Conservation (phyloP, 2,888 invertebrate species). For the Eupithecia subfuscata region DNA sequence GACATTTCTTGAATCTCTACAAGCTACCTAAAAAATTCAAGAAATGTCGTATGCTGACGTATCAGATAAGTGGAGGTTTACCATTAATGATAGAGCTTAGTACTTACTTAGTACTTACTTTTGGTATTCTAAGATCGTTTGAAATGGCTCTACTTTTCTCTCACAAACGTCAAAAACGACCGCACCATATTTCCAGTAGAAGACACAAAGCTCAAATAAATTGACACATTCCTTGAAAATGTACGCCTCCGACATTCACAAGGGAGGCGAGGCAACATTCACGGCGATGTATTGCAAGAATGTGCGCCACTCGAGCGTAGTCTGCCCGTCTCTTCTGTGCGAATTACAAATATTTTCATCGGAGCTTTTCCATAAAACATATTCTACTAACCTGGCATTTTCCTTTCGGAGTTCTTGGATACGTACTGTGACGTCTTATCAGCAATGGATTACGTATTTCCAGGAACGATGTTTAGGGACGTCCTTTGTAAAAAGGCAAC, state of each 20-base stretch:
- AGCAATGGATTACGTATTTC: not conserved
- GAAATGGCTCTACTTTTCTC: not conserved
- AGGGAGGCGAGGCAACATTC: slow-evolving; percentile 4
- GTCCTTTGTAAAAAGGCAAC: not conserved
- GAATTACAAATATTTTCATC: slow-evolving; percentile 30
- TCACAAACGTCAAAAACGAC: not conserved
- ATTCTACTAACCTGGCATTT: not conserved
- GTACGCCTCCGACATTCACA: slow-evolving; percentile 29
- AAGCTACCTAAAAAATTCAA: too few species aligned
- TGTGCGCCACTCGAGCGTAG: slow-evolving; percentile 33
- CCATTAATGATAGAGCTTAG: too few species aligned
- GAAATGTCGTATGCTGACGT: too few species aligned
- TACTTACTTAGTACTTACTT: too few species aligned
- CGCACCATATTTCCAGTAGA: not conserved
- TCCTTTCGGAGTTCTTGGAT: not conserved
- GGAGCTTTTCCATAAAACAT: slow-evolving; percentile 8
- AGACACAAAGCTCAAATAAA: slow-evolving; percentile 10
- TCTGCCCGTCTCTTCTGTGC: slow-evolving; percentile 23
- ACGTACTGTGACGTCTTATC: not conserved
- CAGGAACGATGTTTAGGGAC: not conserved
- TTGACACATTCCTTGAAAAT: slow-evolving; percentile 38
- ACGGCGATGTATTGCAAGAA: slow-evolving; percentile 33
- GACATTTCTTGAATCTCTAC: too few species aligned
- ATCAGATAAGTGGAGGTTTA: too few species aligned
- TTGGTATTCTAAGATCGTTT: not conserved